These are phyloP conservation scores for Microcaecilia unicolor DNA, from an alignment of 2,797 vertebrate genomes.

Conservation along the genomic window DNA sequence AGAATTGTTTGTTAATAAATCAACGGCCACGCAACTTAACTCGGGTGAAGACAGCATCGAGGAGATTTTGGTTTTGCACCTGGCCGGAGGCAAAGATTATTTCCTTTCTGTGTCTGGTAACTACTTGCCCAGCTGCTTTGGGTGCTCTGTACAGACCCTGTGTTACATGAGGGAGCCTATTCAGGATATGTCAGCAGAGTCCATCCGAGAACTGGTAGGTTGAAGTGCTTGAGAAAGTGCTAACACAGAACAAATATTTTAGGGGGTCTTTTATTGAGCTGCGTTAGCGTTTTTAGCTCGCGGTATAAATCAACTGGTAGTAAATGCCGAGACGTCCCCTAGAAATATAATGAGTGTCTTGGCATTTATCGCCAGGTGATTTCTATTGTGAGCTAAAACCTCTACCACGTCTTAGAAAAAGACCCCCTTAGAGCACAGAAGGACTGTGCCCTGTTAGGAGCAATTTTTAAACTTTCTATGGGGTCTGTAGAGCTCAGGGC, in stretches of 20 bases:
- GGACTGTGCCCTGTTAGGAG: not conserved
- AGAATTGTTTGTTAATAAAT: conserved; percentile 89
- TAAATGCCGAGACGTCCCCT: too few relatives aligned
- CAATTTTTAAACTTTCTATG: too few relatives aligned
- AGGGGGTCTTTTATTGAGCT: too few relatives aligned
- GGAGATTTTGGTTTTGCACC: conserved; percentile 90
- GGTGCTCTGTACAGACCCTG: conserved; percentile 70
- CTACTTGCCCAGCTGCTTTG: conserved; percentile 91
- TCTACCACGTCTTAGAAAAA: too few relatives aligned
- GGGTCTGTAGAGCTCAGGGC: too few relatives aligned
- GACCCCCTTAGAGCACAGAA: too few relatives aligned
- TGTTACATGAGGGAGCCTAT: conserved; percentile 82
- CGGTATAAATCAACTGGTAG: too few relatives aligned
- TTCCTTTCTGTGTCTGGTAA: conserved; percentile 86
- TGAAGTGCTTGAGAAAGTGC: not conserved
- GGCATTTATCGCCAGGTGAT: too few relatives aligned
- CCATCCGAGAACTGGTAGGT: conserved; percentile 69
- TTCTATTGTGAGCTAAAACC: too few relatives aligned
- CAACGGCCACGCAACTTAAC: conserved; percentile 78
- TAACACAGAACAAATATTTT: too few relatives aligned
- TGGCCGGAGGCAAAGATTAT: conserved; percentile 88
- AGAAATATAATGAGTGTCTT: too few relatives aligned
- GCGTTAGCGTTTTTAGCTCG: too few relatives aligned
- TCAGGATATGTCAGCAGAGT: conserved; percentile 70
- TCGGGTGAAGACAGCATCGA: conserved; percentile 76